Base-by-base conservation (phyloP, 2,888 invertebrate genomes). In the Yponomeuta cagnagella region DNA sequence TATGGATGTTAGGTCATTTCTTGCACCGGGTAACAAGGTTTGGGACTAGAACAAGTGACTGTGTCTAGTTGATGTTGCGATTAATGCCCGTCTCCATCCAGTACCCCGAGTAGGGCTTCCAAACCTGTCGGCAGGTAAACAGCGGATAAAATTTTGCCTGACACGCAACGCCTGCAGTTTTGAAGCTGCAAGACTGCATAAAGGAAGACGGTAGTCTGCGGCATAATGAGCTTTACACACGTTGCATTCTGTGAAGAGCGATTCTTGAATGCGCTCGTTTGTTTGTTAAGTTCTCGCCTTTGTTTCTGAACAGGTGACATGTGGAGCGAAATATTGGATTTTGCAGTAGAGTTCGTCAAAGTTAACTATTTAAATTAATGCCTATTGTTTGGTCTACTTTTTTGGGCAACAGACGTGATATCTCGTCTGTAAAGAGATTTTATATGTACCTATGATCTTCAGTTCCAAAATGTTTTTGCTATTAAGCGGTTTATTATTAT, bases 81-180 rank as follows among this genome's bases (percentile, higher is more conserved):
- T 15, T 2, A 58, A 12, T 15, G 8, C 12, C 15, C 12, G 3
- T 15, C 52, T 58, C 52, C 52, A 15, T 4, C 52, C 15, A 5
- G 15, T 10, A 58, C 15, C 52, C 15, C 15, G 52, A 64, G 64
- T 64, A 64, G 64, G n/a, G 30, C 30, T 64, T 23, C 30, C 10
- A 64, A 64, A 64, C 64, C 52, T 65, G 65, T 65, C 65, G 37
- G 67, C 30, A 64, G 64, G 67, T 67, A 67, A 67, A 67, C 43
- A 67, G 10, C n/a, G 67, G 15, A 67, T 67, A 67, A 43, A 43
- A 67, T 67, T 67, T 33, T 67, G 67, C 67, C 30, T n/a, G 67
- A 43, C 67, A 67, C 33, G 67, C 67, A 67, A 15, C 43, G 52
- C 43, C 33, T 67, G 67, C 67, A 37, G 67, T 43, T 67, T 15